Evolutionary conservation across 2,113 vertebrate species (phyloP), one percentile per base, ranked within the genome.

Genomic region (Brachypteracias leptosomus): DNA sequence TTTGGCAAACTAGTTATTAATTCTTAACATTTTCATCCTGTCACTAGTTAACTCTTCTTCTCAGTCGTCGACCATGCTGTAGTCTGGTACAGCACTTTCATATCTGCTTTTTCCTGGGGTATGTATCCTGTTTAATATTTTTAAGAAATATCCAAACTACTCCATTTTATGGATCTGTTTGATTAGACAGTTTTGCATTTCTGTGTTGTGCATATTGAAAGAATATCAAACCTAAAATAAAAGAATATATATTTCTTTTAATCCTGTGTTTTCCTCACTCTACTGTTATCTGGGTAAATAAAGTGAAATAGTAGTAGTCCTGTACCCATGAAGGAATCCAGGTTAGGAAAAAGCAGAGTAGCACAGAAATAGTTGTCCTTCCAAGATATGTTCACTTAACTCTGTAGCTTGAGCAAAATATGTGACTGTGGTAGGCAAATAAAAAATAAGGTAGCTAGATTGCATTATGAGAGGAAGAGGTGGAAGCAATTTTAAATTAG

Each of bases 341-440:
- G 6, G 17, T 67, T 63, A 74, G n/a, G 16, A 59, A 83, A 72
- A 47, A 76, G 17, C 21, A 46, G 17, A 58, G 11, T 59, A 73
- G 31, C 35, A 57, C 5, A 55, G 28, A 73, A 76, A 46, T 13
- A 42, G 8, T 36, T 88, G 20, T 38, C 51, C 31, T 51, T 66
- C 24, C 10, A 44, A 58, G 52, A 16, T 8, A 52, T 9, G 16
- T 74, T 81, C 57, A n/a, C 33, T 73, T 65, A 74, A n/a, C 25
- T n/a, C 10, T 55, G 12, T 77, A 54, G 28, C 0, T 0, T 26
- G 67, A 54, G 31, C 25, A 75, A 57, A 66, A 28, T 49, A 46
- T 1, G 0, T n/a, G 42, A 44, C 5, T 0, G 1, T 40, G 35
- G 51, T 68, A 71, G 35, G 28, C 20, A 71, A 75, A 54, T 4